Base-by-base conservation (phyloP, 2,888 invertebrate species). In the Stenoptilia bipunctidactyla region DNA sequence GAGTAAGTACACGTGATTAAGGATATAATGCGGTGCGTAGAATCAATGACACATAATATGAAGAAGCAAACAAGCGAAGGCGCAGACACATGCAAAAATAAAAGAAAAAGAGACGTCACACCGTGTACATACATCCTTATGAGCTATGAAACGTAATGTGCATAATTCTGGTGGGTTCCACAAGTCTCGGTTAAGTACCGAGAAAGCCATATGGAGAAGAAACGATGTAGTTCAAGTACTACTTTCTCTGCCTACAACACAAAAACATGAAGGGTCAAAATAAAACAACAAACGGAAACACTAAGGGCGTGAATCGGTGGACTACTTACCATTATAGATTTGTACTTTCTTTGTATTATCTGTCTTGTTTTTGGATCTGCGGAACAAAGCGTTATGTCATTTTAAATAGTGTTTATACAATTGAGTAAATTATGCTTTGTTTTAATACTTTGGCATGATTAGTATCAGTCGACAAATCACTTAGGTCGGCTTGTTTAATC, bases 301-400 rank as follows among this genome's bases (percentile, higher is more conserved):
- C 15, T 15, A 13, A 37, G 38, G 45, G 13, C 40, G 45, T 41
- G 20, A 45, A 33, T 13, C 14, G 27, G 27, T 36, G 8, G 2
- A 38, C 38, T 47, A 87, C 94, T 92, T 87, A 96, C 98, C 98
- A 98, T 97, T 58, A 94, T 92, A 40, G 98, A 98, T 85, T 96
- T 96, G 86, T 97, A 99, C 85, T 93, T 96, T 68, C 98, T 89
- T 82, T 97, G 97, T 64, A 96, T 92, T 56, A 98, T 91, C 86
- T 98, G 95, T 66, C 97, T 89, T 55, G 95, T 97, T 87, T 98
- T 97, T 50, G 97, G 96, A 91, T 98, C 98, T 98, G 87, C 43
- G 92, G 90, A 47, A 38, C 34, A 44, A 44, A 34, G n/a, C n/a
- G n/a, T n/a, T n/a, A n/a, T n/a, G n/a, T n/a, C n/a, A n/a, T n/a